phyloP scores from a whole-genome alignment of 1,140 invertebrate genomes.

The Drosophila murphyi region DNA sequence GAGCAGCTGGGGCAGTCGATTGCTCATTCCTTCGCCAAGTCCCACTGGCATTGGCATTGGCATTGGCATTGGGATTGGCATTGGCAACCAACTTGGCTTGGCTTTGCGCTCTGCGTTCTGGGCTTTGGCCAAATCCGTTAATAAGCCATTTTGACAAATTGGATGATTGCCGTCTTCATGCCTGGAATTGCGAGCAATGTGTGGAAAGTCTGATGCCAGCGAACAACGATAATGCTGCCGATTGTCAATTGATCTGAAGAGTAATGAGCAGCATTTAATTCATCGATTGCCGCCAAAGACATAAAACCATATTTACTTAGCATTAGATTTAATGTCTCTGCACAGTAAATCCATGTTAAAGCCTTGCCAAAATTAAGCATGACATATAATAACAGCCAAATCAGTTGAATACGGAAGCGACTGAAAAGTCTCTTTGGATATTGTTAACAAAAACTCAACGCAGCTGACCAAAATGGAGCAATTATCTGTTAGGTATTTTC shows the following conservation, averaged over 20 bases:
- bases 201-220: slow-evolving; percentile 23
- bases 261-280: slow-evolving; percentile 32
- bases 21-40: slow-evolving; percentile 26
- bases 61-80: slow-evolving; percentile 65
- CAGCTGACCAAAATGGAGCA: background rate
- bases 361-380: background rate
- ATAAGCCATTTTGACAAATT: slow-evolving; percentile 82
- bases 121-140: slow-evolving; percentile 73
- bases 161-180: slow-evolving; percentile 66
- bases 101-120: slow-evolving; percentile 40
- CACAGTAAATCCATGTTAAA: background rate
- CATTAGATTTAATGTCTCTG: slow-evolving; percentile 3
- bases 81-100: slow-evolving; percentile 40
- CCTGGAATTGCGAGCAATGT: slow-evolving; percentile 13
- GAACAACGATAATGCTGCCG: slow-evolving; percentile 16
- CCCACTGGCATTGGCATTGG: slow-evolving; percentile 59
- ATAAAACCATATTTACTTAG: slow-evolving; percentile 11
- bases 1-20: slow-evolving; percentile 52
- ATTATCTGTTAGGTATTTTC: too few species aligned
- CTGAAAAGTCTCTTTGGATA: too few species aligned
- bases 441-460: background rate
- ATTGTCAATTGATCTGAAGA: slow-evolving; percentile 31
- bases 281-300: slow-evolving; percentile 19
- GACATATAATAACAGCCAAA: too few species aligned
- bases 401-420: background rate